A percentile compares a stretch with the other conserved stretches of the same genome.
Evolutionary conservation across 2,113 vertebrate genomes (phyloP).

Genomic region (Entelurus aequoreus): DNA sequence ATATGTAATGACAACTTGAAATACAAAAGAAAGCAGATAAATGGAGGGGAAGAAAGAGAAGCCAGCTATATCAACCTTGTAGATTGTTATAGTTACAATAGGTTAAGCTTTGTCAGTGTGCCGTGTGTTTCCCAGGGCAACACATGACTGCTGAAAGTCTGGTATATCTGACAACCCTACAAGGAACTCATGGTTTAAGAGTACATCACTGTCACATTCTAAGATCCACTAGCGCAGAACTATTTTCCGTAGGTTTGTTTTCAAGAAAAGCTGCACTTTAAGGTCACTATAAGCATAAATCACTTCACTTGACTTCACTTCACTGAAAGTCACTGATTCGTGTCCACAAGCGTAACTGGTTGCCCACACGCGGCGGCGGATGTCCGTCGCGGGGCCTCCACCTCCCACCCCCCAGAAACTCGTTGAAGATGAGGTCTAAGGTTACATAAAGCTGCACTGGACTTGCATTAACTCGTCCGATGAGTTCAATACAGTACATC

Average conservation of each 20-base stretch:
- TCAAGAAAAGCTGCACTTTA: background rate
- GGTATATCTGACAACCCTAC: too few relatives aligned
- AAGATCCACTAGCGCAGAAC: background rate
- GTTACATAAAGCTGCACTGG: background rate
- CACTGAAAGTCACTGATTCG: conserved; percentile 24
- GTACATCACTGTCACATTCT: background rate
- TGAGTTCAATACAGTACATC: conserved; percentile 31
- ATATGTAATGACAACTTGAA: too few relatives aligned
- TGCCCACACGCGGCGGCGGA: conserved; percentile 5
- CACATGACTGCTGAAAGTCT: too few relatives aligned
- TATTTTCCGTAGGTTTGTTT: conserved; percentile 1
- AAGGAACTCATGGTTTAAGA: background rate
- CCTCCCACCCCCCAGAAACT: background rate
- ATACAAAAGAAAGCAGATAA: too few relatives aligned
- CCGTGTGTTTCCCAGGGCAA: too few relatives aligned
- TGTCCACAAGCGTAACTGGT: conserved; percentile 11
- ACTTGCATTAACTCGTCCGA: background rate
- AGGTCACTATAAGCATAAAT: background rate
- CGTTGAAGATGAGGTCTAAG: background rate
- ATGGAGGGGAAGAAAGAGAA: too few relatives aligned
- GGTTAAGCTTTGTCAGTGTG: too few relatives aligned
- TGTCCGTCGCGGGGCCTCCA: conserved; percentile 22
- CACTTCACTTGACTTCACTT: too few relatives aligned
- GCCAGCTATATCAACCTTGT: too few relatives aligned
- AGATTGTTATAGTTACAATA: too few relatives aligned